Percentiles rank a stretch among this genome's conserved stretches.
These are phyloP conservation scores for Fissipunctia ypsillon DNA, from an alignment of 2,888 invertebrate species.

Conservation along the genomic window DNA sequence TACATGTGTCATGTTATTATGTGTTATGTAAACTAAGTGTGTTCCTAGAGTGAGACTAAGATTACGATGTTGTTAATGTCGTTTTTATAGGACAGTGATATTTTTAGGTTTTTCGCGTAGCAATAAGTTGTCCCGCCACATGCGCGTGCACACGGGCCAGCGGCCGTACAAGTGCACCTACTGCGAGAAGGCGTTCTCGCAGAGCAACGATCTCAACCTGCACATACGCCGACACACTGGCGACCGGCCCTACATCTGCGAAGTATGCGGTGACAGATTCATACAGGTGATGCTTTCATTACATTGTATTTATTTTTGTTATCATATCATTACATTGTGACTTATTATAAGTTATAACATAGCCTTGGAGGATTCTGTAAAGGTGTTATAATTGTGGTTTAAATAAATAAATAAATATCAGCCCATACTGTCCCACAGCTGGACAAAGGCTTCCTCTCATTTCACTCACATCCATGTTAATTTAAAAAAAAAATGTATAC, in stretches of 20 bases:
- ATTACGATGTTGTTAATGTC: not conserved
- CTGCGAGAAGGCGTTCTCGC: slow-evolving; percentile 91
- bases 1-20: not conserved
- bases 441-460: not conserved
- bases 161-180: slow-evolving; percentile 91
- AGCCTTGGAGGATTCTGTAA: too few relatives aligned
- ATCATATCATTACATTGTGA: too few relatives aligned
- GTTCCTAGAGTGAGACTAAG: not conserved
- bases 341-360: too few relatives aligned
- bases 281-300: slow-evolving; percentile 87
- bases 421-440: not conserved
- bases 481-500: too few relatives aligned
- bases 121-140: slow-evolving; percentile 91
- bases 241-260: slow-evolving; percentile 92
- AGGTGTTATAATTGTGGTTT: too few relatives aligned
- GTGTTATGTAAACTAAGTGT: not conserved
- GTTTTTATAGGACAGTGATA: not conserved
- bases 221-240: slow-evolving; percentile 93
- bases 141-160: slow-evolving; percentile 91
- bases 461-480: not conserved
- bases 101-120: slow-evolving; percentile 90
- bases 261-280: slow-evolving; percentile 92
- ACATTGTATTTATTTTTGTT: not conserved
- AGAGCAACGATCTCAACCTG: slow-evolving; percentile 93
- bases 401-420: too few relatives aligned